Percentiles rank a stretch among this genome's conserved stretches.
phyloP scores from a whole-genome alignment of 2,797 vertebrate species.

The Poecilia velifera region DNA sequence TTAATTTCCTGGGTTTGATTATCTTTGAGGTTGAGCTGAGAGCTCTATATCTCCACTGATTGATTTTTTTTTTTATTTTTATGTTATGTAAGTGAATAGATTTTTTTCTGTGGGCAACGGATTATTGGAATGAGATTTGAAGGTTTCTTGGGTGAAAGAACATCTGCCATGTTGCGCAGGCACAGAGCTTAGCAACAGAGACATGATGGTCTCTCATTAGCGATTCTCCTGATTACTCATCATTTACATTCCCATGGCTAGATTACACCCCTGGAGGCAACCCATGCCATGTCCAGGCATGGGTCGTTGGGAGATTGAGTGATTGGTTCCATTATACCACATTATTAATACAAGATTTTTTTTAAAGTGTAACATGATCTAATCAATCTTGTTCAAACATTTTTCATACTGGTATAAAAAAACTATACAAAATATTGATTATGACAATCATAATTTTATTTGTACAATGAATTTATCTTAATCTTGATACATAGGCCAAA shows the following conservation, averaged over 20 bases:
- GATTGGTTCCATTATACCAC: not conserved
- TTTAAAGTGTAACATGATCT: not conserved
- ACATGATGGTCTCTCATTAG: slow-evolving; percentile 34
- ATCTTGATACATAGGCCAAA: not conserved
- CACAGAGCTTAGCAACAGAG: slow-evolving; percentile 15
- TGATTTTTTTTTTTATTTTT: not conserved
- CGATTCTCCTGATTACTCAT: slow-evolving; percentile 20
- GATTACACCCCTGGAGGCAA: not conserved
- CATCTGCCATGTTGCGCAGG: slow-evolving; percentile 43
- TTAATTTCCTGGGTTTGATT: not conserved
- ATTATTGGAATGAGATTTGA: slow-evolving; percentile 56
- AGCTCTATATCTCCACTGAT: not conserved
- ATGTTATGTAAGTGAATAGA: slow-evolving; percentile 36
- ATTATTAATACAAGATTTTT: not conserved
- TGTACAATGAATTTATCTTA: not conserved
- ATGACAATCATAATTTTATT: not conserved
- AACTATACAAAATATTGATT: not conserved
- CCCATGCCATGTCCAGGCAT: no score
- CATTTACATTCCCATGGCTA: not conserved
- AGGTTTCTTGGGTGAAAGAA: slow-evolving; percentile 47
- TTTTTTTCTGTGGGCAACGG: slow-evolving; percentile 35
- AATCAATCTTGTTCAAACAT: not conserved
- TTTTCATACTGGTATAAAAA: not conserved
- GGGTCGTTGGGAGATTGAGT: not conserved
- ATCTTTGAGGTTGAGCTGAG: slow-evolving; percentile 9